Conservation (phyloP, 2,113 vertebrate species). For the Forbesichthys papilliferus region DNA sequence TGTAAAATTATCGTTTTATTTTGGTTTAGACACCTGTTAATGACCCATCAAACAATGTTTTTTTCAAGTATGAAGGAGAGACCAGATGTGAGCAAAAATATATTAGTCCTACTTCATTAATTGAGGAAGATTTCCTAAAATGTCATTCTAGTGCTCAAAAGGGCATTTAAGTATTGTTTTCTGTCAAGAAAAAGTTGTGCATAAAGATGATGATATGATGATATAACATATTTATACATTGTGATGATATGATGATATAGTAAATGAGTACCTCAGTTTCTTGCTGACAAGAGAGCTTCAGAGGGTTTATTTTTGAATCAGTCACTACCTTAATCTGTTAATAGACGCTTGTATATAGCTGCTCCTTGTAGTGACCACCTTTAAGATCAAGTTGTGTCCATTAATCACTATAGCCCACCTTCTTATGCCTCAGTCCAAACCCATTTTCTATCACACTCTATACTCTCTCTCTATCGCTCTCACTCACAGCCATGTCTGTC, state of each 20-base stretch:
- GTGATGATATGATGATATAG: neutral
- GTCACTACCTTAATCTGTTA: neutral
- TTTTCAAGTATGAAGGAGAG: too few relatives aligned
- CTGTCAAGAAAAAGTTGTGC: neutral
- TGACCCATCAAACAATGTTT: too few relatives aligned
- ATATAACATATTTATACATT: too few relatives aligned
- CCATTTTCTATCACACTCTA: conserved; percentile 19
- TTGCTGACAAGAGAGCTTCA: conserved; percentile 11
- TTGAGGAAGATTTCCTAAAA: too few relatives aligned
- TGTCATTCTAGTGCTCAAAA: too few relatives aligned
- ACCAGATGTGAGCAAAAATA: too few relatives aligned
- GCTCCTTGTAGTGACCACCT: neutral
- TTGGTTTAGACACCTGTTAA: too few relatives aligned
- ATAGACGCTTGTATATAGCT: conserved; percentile 1
- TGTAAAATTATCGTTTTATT: too few relatives aligned
- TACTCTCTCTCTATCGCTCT: conserved; percentile 16
- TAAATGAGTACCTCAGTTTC: conserved; percentile 2
- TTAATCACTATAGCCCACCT: neutral
- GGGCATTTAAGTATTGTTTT: neutral
- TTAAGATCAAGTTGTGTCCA: neutral
- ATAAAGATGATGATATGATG: neutral
- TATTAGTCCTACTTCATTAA: too few relatives aligned
- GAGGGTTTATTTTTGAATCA: neutral
- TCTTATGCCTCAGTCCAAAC: neutral
- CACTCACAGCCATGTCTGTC: conserved; percentile 29